A percentile compares a stretch with the other conserved stretches of the same genome.
Evolutionary conservation across 2,113 vertebrate species (phyloP).

Genomic region (Forbesichthys papilliferus): DNA sequence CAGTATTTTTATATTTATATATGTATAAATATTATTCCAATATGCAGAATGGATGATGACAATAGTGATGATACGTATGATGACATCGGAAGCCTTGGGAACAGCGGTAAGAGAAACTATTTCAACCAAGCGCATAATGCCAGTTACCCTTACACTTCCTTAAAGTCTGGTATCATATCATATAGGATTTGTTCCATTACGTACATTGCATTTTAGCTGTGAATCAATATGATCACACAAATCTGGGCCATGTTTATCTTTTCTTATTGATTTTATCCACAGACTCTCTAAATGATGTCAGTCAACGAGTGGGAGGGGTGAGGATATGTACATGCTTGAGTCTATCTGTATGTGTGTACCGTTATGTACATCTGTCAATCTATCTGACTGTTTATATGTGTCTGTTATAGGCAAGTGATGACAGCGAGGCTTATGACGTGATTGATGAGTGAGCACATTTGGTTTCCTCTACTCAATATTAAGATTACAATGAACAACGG

Average conservation of each 20-base stretch:
- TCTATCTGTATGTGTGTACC: not conserved
- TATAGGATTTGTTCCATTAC: too few species aligned
- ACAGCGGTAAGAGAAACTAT: conserved; percentile 47
- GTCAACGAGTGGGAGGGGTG: conserved; percentile 59
- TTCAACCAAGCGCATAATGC: too few species aligned
- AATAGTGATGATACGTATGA: conserved; percentile 70
- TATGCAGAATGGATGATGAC: conserved; percentile 41
- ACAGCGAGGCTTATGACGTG: conserved; percentile 69
- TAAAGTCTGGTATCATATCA: too few species aligned
- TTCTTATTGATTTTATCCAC: conserved; percentile 21
- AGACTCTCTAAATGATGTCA: conserved; percentile 66
- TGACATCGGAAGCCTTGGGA: conserved; percentile 67
- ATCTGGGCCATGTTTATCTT: conserved; percentile 1
- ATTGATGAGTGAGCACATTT: conserved; percentile 73
- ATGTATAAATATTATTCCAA: not conserved
- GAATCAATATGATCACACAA: too few species aligned
- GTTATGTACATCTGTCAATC: not conserved
- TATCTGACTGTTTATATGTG: not conserved
- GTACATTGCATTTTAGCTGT: too few species aligned
- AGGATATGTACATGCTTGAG: conserved; percentile 1
- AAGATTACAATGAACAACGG: too few species aligned
- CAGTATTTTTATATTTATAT: too few species aligned
- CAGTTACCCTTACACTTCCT: too few species aligned
- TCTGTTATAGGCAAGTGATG: conserved; percentile 65
- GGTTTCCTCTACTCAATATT: not conserved